Percentiles rank a stretch among this genome's conserved stretches.
These are phyloP conservation scores for Euzetes globulus DNA, from an alignment of 2,888 invertebrate genomes.

Conservation along the genomic window DNA sequence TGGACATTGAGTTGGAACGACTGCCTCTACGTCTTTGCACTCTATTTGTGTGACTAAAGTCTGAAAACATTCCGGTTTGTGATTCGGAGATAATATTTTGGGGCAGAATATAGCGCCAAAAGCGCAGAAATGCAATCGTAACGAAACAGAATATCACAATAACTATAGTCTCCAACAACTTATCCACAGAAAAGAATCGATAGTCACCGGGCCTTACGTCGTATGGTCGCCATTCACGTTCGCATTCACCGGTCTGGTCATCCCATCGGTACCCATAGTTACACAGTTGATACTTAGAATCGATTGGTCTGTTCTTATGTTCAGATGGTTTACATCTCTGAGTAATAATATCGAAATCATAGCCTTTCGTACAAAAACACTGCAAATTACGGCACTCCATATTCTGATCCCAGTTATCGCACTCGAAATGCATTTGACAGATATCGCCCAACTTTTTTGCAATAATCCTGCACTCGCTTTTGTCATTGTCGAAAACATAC, in stretches of 20 bases:
- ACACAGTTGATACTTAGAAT: background rate
- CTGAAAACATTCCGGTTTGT: background rate
- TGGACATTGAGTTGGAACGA: background rate
- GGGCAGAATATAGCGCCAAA: conserved; percentile 18
- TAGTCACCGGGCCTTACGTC: background rate
- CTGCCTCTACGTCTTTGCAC: background rate
- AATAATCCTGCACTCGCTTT: background rate
- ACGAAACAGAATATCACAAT: background rate
- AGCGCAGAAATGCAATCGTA: background rate
- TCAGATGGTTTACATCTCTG: background rate
- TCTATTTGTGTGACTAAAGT: background rate
- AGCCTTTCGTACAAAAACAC: background rate
- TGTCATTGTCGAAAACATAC: conserved; percentile 18
- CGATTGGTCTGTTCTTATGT: background rate
- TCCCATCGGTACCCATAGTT: background rate
- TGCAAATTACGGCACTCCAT: conserved; percentile 18
- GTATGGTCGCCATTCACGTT: background rate
- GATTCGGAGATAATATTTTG: background rate
- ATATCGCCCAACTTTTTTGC: conserved; percentile 3
- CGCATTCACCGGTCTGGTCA: background rate
- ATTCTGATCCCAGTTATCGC: background rate
- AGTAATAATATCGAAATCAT: background rate
- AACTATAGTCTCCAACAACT: conserved; percentile 1
- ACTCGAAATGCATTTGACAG: background rate
- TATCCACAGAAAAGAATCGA: background rate